Evolutionary conservation across 2,888 invertebrate species (phyloP), one percentile per base, ranked within the genome.

Genomic region (Acleris emargana): DNA sequence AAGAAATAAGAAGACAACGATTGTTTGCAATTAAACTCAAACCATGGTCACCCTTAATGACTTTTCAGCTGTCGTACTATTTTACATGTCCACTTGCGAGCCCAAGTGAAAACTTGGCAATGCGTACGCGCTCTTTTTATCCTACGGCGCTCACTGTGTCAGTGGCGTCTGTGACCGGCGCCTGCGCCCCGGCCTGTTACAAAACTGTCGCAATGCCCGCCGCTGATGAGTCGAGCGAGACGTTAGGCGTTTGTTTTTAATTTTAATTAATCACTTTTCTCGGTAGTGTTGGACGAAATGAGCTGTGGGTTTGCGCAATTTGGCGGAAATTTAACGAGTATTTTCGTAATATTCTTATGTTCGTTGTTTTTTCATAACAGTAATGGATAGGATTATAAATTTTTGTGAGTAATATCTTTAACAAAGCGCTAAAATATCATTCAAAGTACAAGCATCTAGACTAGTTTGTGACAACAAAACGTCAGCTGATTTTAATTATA

Each of bases 31-130:
- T 38, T 13, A 38, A 13, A 38, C 38, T 38, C 13, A 13, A 38
- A 11, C 25, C 22, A 42, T 25, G 11, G 18, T 42, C 20, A 54
- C 57, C 57, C 43, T 25, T 28, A 28, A 66, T 84, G 81, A 84
- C 81, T 82, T 76, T 69, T 32, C 55, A 32, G 51, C 55, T 60
- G 69, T 38, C 63, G 72, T 66, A 67, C 68, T 68, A 74, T 77
- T 80, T 76, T 72, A 76, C 79, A 82, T 79, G 80, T 80, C 80
- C 80, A 82, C 76, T 77, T 76, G 79, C 76, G 77, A 77, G 76
- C 71, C 71, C 72, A 78, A 74, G 72, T 79, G 79, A 83, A 85
- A 86, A 83, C 82, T 91, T 91, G 91, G 90, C 91, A 90, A 69
- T 74, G 72, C 68, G 68, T 77, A 73, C 75, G 42, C 71, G 72